Conservation (phyloP, 2,113 vertebrate species). For the Myiopsitta monachus region DNA sequence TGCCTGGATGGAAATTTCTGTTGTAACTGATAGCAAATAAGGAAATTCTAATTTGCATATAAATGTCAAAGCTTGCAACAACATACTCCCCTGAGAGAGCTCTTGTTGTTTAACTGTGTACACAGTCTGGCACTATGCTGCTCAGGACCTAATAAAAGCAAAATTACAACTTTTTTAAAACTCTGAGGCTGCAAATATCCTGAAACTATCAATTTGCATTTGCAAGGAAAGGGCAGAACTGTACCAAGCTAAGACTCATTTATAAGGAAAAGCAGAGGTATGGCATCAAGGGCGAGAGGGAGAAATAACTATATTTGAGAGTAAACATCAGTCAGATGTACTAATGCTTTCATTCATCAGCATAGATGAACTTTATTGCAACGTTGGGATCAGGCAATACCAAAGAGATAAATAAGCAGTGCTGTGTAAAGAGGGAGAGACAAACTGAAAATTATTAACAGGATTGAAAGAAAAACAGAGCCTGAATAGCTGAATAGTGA, state of each 20-base stretch:
- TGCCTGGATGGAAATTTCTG: constrained; percentile 71
- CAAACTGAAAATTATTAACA: neutral
- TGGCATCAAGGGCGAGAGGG: neutral
- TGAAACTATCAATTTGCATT: constrained; percentile 68
- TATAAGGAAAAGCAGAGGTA: constrained; percentile 18
- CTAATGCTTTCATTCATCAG: constrained; percentile 53
- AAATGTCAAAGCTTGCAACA: constrained; percentile 73
- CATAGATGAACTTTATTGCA: constrained; percentile 28
- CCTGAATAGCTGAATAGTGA: neutral
- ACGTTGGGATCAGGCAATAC: neutral
- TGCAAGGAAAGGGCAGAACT: constrained; percentile 25
- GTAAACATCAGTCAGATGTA: constrained; percentile 34
- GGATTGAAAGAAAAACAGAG: neutral
- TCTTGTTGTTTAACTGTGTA: constrained; percentile 74
- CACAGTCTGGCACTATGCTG: constrained; percentile 65
- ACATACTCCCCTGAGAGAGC: constrained; percentile 71
- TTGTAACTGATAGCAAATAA: constrained; percentile 72
- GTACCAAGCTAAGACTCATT: constrained; percentile 16
- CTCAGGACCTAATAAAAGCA: constrained; percentile 74
- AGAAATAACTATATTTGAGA: constrained; percentile 19
- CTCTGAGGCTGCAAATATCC: constrained; percentile 51
- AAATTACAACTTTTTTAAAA: constrained; percentile 75
- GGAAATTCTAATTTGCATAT: constrained; percentile 76
- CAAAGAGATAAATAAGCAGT: constrained; percentile 36
- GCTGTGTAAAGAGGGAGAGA: neutral